Percentiles rank a stretch among this genome's conserved stretches.
Evolutionary conservation across 2,888 invertebrate species (phyloP).

Genomic region (Zhuqinia jingwanae): DNA sequence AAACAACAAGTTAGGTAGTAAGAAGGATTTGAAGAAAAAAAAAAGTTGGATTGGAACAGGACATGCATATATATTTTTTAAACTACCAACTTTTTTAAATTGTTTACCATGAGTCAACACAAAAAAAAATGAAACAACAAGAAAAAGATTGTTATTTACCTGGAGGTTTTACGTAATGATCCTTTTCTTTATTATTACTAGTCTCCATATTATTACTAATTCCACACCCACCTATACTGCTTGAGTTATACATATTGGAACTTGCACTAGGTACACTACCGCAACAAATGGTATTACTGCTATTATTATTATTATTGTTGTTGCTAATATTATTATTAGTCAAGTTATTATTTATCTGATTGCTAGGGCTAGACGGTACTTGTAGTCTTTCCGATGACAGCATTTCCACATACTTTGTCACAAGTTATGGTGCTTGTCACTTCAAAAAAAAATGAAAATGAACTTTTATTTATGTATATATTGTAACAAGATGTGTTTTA

Average conservation of each 20-base stretch:
- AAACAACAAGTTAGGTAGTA: no score
- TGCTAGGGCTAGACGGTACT: conserved; percentile 67
- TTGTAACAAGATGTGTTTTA: no score
- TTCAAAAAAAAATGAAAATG: no score
- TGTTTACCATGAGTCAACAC: no score
- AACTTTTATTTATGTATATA: no score
- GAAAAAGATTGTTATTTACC: no score
- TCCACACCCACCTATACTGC: conserved; percentile 73
- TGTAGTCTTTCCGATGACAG: conserved; percentile 77
- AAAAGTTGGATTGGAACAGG: background rate
- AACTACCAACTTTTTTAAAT: background rate
- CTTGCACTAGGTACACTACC: conserved; percentile 65
- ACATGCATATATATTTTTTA: background rate
- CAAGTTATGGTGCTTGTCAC: background rate
- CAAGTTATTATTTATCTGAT: conserved; percentile 68
- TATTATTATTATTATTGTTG: conserved; percentile 59
- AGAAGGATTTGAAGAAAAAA: background rate
- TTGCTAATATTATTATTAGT: conserved; percentile 42
- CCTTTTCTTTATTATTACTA: conserved; percentile 72
- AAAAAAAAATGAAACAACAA: no score
- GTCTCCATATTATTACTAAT: conserved; percentile 74
- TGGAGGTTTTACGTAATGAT: conserved; percentile 73
- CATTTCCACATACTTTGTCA: conserved; percentile 78
- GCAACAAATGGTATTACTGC: conserved; percentile 59
- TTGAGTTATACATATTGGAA: conserved; percentile 68